Evolutionary conservation across 2,888 invertebrate species (phyloP), one percentile per base, ranked within the genome.

Genomic region (Horisme vitalbata): DNA sequence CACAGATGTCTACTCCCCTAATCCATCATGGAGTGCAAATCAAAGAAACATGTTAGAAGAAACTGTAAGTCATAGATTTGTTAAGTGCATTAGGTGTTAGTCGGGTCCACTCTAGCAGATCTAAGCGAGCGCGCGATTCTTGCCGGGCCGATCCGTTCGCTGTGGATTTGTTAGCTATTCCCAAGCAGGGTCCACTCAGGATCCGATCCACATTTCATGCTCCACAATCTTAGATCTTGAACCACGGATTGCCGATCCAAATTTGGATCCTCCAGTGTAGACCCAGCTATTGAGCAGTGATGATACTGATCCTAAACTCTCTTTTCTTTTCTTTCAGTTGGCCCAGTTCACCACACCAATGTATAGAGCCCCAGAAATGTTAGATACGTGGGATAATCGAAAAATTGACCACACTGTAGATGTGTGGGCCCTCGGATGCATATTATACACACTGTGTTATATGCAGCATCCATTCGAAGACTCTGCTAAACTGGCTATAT

Each of bases 301-400:
- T n/a, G n/a, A n/a, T n/a, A n/a, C n/a, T n/a, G 18, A 1, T 2
- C 4, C 23, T 2, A 36, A 2, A 37, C 11, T 35, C 9, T 0
- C n/a, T 20, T 31, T 14, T 36, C 2, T 38, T 10, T 56, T 41
- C 54, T 89, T 91, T 48, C 79, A 95, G 92, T 86, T 95, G 90
- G 94, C 94, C 30, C 92, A 92, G 68, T 94, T 93, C 66, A 96
- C 97, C 12, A 97, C 97, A 6, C 97, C 97, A 0, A 96, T 96
- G 99, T 99, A 99, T 83, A 92, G 99, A 75, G 96, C 99, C 0
- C 99, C 99, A 18, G 99, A 99, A 91, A 98, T 99, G 95, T 91
- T 99, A 55, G 99, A 99, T 75, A 96, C 98, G 3, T 99, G 99
- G 96, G 97, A 95, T 70, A 98, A 99, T 78, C 94, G 95, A 73